These are phyloP conservation scores for Lordiphosa collinella DNA, from an alignment of 1,140 invertebrate genomes.

Conservation along the genomic window DNA sequence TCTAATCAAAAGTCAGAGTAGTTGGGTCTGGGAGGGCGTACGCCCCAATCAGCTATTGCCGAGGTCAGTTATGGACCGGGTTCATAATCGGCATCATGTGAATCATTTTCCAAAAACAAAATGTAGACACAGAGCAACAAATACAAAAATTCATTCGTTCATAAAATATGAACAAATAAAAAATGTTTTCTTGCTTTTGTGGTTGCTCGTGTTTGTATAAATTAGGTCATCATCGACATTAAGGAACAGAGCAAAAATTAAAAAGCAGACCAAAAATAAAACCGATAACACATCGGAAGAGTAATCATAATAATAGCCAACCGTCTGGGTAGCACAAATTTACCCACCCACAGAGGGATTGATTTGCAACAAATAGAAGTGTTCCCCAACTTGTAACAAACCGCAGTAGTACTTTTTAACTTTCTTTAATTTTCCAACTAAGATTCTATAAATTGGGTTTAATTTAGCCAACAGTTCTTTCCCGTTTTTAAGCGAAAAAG, in stretches of 20 bases:
- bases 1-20: constrained; percentile 35
- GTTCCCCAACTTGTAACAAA: too few species aligned
- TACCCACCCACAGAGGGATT: too few species aligned
- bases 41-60: constrained; percentile 26
- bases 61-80: constrained; percentile 51
- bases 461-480: too few species aligned
- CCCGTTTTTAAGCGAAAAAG: too few species aligned
- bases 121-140: constrained; percentile 15
- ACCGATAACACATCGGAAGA: constrained; percentile 9
- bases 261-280: constrained; percentile 26
- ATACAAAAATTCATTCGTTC: constrained; percentile 9
- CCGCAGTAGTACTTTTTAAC: too few species aligned
- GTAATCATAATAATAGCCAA: too few species aligned
- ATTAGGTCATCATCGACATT: constrained; percentile 53
- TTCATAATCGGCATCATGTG: constrained; percentile 11
- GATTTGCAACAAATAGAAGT: too few species aligned
- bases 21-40: too few species aligned
- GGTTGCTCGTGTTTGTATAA: constrained; percentile 17
- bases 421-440: too few species aligned
- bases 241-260: constrained; percentile 20
- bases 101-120: constrained; percentile 33
- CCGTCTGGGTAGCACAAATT: too few species aligned
- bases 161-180: too few species aligned
- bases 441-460: too few species aligned
- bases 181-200: constrained; percentile 7